Evolutionary conservation across 2,888 invertebrate genomes (phyloP).

Genomic region (Adelognathus sp.): DNA sequence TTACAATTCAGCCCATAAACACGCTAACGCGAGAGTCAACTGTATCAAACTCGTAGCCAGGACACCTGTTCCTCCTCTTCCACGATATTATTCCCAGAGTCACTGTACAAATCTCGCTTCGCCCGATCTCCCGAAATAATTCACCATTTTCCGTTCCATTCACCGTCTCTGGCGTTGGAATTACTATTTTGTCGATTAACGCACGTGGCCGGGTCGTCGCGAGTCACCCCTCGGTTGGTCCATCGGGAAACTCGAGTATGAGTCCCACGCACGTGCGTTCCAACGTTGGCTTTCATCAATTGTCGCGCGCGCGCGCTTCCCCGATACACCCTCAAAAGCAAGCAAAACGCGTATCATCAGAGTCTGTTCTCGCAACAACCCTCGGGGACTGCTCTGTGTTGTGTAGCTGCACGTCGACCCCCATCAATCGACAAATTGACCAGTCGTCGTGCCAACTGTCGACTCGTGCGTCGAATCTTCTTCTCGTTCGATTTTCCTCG

Average conservation of each 20-base stretch:
- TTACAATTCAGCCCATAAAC: too few relatives aligned
- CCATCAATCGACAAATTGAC: constrained; percentile 49
- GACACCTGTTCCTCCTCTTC: neutral
- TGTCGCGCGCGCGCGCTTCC: neutral
- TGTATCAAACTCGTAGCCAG: neutral
- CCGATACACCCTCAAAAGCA: neutral
- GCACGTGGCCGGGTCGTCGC: neutral
- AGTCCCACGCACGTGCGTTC: neutral
- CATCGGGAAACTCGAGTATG: neutral
- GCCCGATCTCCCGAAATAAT: neutral
- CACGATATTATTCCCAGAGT: neutral
- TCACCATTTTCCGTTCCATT: neutral
- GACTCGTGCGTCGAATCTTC: neutral
- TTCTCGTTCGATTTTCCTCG: constrained; percentile 1
- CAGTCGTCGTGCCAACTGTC: constrained; percentile 38
- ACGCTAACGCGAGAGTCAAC: neutral
- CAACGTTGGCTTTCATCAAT: constrained; percentile 15
- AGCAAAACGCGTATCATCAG: neutral
- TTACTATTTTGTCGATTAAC: constrained; percentile 20
- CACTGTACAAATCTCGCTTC: neutral
- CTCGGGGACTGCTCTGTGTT: neutral
- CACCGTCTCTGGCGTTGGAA: neutral
- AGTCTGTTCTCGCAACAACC: neutral
- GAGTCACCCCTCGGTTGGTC: neutral
- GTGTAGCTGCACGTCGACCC: neutral